Percentiles rank a stretch among this genome's conserved stretches.
Conservation (phyloP, 2,113 vertebrate genomes). For the Calidris pygmaea region DNA sequence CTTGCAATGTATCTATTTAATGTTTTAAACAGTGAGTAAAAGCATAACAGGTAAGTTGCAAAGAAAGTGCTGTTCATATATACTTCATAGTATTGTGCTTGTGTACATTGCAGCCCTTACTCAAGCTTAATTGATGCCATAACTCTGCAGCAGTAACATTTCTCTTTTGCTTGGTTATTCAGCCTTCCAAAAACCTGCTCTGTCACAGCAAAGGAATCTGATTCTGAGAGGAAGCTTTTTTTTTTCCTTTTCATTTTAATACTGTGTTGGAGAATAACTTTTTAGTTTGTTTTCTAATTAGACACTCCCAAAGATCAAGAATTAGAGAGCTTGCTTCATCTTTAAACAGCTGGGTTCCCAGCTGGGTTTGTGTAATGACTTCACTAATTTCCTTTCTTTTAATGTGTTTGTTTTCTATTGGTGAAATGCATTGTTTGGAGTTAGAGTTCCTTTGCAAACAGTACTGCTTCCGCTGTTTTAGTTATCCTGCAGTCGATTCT, state of each 20-base stretch:
- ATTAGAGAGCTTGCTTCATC: slow-evolving; percentile 53
- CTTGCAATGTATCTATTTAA: neutral
- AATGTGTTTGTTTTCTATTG: slow-evolving; percentile 73
- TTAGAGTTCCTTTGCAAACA: slow-evolving; percentile 69
- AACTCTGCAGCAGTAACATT: slow-evolving; percentile 17
- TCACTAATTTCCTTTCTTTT: slow-evolving; percentile 79
- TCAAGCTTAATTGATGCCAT: slow-evolving; percentile 14
- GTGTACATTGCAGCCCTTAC: neutral
- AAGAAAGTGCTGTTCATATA: neutral
- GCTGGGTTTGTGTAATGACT: slow-evolving; percentile 73
- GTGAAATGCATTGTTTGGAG: slow-evolving; percentile 66
- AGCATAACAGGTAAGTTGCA: neutral
- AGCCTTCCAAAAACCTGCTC: neutral
- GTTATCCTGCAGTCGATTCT: slow-evolving; percentile 41
- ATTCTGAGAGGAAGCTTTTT: slow-evolving; percentile 15
- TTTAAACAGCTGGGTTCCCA: slow-evolving; percentile 74
- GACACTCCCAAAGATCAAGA: slow-evolving; percentile 74
- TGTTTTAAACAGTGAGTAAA: neutral
- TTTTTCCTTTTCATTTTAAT: slow-evolving; percentile 46
- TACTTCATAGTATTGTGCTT: neutral
- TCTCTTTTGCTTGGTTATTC: slow-evolving; percentile 23
- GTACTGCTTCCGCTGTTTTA: slow-evolving; percentile 59
- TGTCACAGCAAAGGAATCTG: neutral
- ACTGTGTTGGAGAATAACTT: slow-evolving; percentile 44
- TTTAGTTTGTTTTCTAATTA: slow-evolving; percentile 71